phyloP scores from a whole-genome alignment of 2,797 vertebrate species.

The Xerus rutilus region DNA sequence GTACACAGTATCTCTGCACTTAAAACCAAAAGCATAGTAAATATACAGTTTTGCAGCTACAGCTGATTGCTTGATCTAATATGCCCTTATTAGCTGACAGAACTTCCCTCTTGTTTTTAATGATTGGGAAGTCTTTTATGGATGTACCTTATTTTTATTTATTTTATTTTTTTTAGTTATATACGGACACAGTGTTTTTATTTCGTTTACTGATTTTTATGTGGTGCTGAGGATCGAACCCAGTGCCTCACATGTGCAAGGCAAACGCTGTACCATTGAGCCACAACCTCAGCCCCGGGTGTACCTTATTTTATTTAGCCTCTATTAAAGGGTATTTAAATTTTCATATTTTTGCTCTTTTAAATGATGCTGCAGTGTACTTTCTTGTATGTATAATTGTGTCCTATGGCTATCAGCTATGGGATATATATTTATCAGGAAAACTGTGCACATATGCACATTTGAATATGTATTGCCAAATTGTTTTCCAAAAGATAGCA shows the following conservation, averaged over 20 bases:
- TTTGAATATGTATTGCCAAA: neutral
- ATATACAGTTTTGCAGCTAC: neutral
- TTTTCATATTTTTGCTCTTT: neutral
- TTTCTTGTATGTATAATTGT: neutral
- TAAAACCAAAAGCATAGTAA: neutral
- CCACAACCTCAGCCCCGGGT: no score
- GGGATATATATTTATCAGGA: neutral
- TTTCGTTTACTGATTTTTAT: no score
- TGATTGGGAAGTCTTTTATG: neutral
- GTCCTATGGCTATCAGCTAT: neutral
- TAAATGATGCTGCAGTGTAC: neutral
- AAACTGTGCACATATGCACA: neutral
- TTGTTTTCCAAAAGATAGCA: conserved; percentile 13
- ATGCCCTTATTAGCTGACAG: neutral
- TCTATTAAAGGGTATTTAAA: neutral
- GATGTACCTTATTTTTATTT: neutral
- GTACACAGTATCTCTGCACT: neutral
- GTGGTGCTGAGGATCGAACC: no score
- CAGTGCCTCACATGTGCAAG: no score
- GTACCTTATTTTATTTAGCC: neutral
- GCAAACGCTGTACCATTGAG: no score
- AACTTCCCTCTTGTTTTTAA: neutral
- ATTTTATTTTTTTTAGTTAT: no score
- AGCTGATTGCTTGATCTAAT: neutral
- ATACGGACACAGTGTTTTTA: no score